Percentiles rank a stretch among this genome's conserved stretches.
Evolutionary conservation across 1,140 invertebrate genomes (phyloP).

Genomic region (Diachasma alloeum): DNA sequence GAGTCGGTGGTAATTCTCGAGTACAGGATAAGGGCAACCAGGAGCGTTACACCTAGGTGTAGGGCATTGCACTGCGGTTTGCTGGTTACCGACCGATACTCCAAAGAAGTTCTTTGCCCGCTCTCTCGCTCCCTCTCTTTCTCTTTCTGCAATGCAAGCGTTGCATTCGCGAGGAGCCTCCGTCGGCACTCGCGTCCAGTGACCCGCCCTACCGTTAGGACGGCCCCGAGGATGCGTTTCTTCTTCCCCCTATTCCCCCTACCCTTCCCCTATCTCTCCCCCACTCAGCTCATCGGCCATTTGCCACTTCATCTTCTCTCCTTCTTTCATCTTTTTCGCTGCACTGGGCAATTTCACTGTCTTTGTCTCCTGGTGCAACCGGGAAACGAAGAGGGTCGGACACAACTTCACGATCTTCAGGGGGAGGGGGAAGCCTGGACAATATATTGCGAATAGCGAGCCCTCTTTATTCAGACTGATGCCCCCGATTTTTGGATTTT

Average conservation of each 20-base stretch:
- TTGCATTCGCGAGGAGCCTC: conserved; percentile 44
- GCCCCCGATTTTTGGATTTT: no score
- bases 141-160: conserved; percentile 40
- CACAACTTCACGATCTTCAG: no score
- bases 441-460: no score
- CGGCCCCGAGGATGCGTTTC: conserved; percentile 62
- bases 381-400: no score
- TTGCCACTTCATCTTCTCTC: background rate
- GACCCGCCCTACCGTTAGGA: conserved; percentile 67
- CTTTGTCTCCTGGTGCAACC: background rate
- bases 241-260: conserved; percentile 34
- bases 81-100: conserved; percentile 5
- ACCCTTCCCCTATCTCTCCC: conserved; percentile 11
- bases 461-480: no score
- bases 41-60: conserved; percentile 57
- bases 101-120: conserved; percentile 38
- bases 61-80: conserved; percentile 60
- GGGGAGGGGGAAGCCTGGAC: no score
- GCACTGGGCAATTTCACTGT: background rate
- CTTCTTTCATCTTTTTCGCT: background rate
- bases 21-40: conserved; percentile 50
- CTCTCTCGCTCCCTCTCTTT: conserved; percentile 34
- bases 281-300: background rate
- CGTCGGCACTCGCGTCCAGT: conserved; percentile 57
- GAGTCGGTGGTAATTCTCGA: background rate